phyloP scores from a whole-genome alignment of 2,113 vertebrate species.

The Tautogolabrus adspersus region DNA sequence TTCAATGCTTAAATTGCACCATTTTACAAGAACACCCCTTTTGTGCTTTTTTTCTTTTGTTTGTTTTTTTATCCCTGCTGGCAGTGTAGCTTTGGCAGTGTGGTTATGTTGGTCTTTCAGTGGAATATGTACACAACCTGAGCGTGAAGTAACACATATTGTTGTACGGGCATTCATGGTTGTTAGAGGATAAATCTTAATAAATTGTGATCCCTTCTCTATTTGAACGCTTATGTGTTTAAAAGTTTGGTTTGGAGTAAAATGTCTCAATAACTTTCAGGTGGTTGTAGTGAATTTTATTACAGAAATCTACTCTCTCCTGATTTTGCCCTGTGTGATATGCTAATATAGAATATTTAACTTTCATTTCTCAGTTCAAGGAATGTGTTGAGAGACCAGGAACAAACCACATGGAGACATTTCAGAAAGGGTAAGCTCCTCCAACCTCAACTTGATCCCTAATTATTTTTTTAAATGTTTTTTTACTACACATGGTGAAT shows the following conservation, averaged over 20 bases:
- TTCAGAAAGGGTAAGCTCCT: slow-evolving; percentile 83
- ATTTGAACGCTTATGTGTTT: no score
- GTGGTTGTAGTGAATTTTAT: background rate
- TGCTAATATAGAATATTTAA: background rate
- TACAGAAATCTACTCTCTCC: background rate
- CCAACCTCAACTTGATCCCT: background rate
- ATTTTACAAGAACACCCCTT: background rate
- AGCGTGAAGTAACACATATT: no score
- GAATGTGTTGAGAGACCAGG: slow-evolving; percentile 81
- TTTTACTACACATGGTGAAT: background rate
- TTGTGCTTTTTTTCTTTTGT: no score
- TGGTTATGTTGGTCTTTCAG: no score
- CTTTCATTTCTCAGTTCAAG: slow-evolving; percentile 70
- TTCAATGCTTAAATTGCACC: background rate
- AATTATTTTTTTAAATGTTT: background rate
- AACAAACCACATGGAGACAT: slow-evolving; percentile 80
- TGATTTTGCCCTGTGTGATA: background rate
- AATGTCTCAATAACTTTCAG: background rate
- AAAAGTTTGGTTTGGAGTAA: background rate
- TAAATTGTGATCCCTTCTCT: no score
- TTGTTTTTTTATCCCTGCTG: no score
- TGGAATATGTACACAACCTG: no score
- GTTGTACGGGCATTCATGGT: no score
- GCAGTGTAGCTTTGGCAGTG: no score
- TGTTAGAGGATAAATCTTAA: no score